Percentiles rank a stretch among this genome's conserved stretches.
Evolutionary conservation across 2,888 invertebrate genomes (phyloP).

Genomic region (Andrena marginata): DNA sequence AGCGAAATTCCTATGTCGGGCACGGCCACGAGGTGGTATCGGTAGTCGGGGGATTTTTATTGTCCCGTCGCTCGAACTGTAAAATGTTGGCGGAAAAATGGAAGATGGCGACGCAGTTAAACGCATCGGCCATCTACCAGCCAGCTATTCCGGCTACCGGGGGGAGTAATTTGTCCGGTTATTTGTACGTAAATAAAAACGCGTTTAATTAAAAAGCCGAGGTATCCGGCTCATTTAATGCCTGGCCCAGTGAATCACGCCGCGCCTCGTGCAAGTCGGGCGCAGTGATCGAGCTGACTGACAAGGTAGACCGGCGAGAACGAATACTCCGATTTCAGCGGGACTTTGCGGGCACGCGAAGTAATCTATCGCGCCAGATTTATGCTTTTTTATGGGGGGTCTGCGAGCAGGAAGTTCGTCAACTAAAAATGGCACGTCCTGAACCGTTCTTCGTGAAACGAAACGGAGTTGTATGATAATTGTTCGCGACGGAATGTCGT

Average conservation of each 20-base stretch:
- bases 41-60: conserved; percentile 72
- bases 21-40: conserved; percentile 69
- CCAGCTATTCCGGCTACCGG: conserved; percentile 48
- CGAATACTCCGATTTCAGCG: conserved; percentile 29
- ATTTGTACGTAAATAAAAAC: conserved; percentile 62
- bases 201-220: conserved; percentile 61
- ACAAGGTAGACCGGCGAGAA: conserved; percentile 27
- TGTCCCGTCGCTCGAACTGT: conserved; percentile 70
- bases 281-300: conserved; percentile 30
- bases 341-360: conserved; percentile 26
- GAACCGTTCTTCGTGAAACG: not conserved
- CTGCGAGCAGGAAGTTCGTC: not conserved
- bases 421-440: not conserved
- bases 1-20: conserved; percentile 58
- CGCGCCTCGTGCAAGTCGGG: conserved; percentile 21
- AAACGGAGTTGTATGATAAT: conserved; percentile 17
- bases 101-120: conserved; percentile 61
- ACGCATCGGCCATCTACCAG: conserved; percentile 75
- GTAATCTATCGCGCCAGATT: conserved; percentile 36
- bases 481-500: not conserved
- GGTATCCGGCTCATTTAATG: conserved; percentile 56
- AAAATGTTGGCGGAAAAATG: conserved; percentile 62
- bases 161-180: conserved; percentile 59
- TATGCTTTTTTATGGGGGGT: conserved; percentile 1
- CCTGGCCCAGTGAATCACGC: conserved; percentile 45